These are phyloP conservation scores for Phania funesta DNA, from an alignment of 2,888 invertebrate genomes.

Conservation along the genomic window DNA sequence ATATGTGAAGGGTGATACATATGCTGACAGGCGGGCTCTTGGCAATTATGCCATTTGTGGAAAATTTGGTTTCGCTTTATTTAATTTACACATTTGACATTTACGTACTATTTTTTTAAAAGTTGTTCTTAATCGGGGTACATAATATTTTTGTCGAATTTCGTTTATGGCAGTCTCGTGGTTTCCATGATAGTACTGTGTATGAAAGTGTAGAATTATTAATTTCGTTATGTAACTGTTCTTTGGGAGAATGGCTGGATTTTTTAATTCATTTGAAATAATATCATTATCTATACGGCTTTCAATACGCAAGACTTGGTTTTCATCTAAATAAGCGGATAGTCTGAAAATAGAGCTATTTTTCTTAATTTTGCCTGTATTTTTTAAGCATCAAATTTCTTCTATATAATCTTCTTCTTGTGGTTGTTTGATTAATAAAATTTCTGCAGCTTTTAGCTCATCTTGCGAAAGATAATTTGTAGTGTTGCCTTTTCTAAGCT, in stretches of 20 bases:
- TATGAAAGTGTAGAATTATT: conserved; percentile 23
- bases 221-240: conserved; percentile 13
- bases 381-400: conserved; percentile 9
- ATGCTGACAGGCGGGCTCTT: conserved; percentile 25
- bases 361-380: background rate
- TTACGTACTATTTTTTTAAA: conserved; percentile 40
- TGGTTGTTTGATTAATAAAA: conserved; percentile 4
- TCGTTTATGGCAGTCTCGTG: conserved; percentile 13
- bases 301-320: conserved; percentile 15
- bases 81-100: conserved; percentile 58
- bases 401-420: conserved; percentile 9
- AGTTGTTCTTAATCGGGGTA: conserved; percentile 44
- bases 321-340: background rate
- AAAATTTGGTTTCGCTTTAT: conserved; percentile 33
- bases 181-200: conserved; percentile 12
- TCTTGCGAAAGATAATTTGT: background rate
- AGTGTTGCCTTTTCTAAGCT: background rate
- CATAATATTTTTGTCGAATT: conserved; percentile 12
- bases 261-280: background rate
- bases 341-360: conserved; percentile 25
- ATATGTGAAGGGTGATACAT: conserved; percentile 8
- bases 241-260: conserved; percentile 22
- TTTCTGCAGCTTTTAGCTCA: conserved; percentile 16
- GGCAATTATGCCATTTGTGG: conserved; percentile 50
- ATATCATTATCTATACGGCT: conserved; percentile 5